Evolutionary conservation across 2,888 invertebrate species (phyloP).

Genomic region (Sepiola atlantica): DNA sequence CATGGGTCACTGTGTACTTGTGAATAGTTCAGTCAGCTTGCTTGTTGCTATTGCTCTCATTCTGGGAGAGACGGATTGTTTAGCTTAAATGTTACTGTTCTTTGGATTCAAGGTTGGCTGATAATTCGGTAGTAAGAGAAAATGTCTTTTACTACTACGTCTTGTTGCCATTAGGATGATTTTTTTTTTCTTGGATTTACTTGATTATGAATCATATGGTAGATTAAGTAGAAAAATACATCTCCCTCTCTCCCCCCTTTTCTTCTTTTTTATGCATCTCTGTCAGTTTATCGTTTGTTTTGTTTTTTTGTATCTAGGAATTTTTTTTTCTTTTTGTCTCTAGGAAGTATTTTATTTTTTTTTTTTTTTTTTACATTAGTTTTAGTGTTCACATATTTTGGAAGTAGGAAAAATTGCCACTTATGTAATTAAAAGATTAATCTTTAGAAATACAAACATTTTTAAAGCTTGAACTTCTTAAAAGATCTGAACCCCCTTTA

Average conservation of each 20-base stretch:
- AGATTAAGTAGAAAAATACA: too few species aligned
- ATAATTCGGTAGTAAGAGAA: background rate
- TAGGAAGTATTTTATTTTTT: too few species aligned
- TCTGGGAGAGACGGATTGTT: background rate
- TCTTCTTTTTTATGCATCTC: too few species aligned
- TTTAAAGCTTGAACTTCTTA: background rate
- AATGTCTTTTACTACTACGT: background rate
- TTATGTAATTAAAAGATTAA: too few species aligned
- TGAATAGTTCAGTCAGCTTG: background rate
- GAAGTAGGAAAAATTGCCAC: too few species aligned
- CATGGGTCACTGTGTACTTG: background rate
- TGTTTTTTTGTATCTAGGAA: too few species aligned
- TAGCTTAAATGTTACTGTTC: slow-evolving; percentile 2
- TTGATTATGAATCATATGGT: background rate
- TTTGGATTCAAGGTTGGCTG: background rate
- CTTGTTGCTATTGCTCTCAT: background rate
- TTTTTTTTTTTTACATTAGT: too few species aligned
- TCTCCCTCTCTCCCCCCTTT: too few species aligned
- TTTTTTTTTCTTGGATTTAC: background rate
- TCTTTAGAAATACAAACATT: too few species aligned
- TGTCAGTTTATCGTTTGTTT: too few species aligned
- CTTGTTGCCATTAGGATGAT: background rate
- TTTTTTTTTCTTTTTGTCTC: too few species aligned
- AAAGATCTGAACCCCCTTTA: background rate
- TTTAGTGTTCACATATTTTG: too few species aligned